A percentile compares a stretch with the other conserved stretches of the same genome.
These are phyloP conservation scores for Labeo rohita DNA, from an alignment of 2,113 vertebrate species.

Conservation along the genomic window DNA sequence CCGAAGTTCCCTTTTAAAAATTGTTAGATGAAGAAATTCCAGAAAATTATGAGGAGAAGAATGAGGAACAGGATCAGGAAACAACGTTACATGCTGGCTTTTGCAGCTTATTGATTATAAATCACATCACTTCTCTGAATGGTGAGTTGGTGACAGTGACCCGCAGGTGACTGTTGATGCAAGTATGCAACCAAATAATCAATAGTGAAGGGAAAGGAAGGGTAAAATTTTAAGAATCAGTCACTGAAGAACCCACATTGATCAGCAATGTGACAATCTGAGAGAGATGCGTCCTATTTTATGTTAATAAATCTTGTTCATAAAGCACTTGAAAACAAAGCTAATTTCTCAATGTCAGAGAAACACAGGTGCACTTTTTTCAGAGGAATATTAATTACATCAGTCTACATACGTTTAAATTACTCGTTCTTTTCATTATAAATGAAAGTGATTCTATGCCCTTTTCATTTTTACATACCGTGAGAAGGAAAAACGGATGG, in stretches of 20 bases:
- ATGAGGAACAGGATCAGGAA: neutral
- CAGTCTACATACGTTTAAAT: neutral
- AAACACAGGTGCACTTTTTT: neutral
- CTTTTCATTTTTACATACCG: neutral
- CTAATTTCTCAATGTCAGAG: neutral
- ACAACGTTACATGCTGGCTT: neutral
- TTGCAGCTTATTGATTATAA: conserved; percentile 2
- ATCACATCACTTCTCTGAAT: neutral
- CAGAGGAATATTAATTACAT: neutral
- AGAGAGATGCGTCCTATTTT: neutral
- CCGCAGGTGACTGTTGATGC: neutral
- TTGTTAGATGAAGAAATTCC: too few relatives aligned
- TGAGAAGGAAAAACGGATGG: neutral
- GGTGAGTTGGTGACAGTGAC: neutral
- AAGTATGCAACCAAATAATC: neutral
- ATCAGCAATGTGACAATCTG: neutral
- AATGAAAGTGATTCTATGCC: neutral
- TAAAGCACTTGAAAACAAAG: neutral
- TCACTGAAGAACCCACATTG: neutral
- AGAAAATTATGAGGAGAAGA: neutral
- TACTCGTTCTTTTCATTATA: too few relatives aligned
- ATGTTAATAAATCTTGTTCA: neutral
- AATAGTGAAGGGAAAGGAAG: neutral
- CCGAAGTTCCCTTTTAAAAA: too few relatives aligned
- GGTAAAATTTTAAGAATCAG: neutral